Percentiles rank a stretch among this genome's conserved stretches.
Conservation (phyloP, 2,888 invertebrate genomes). For the Drosophila mulleri region DNA sequence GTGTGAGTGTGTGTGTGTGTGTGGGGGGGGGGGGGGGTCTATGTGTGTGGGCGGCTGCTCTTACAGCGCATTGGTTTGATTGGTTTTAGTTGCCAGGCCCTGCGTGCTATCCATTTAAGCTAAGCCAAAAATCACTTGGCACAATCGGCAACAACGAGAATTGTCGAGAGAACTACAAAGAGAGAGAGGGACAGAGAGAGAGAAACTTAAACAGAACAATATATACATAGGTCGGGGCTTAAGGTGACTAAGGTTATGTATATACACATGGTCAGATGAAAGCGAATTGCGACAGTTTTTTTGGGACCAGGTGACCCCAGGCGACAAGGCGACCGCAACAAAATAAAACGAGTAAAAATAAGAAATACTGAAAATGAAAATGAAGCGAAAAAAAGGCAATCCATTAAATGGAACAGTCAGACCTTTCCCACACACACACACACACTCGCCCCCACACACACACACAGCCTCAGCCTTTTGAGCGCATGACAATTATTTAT, state of each 20-base stretch:
- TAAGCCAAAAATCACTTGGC: slow-evolving; percentile 71
- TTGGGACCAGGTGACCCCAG: slow-evolving; percentile 62
- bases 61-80: slow-evolving; percentile 69
- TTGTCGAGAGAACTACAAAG: slow-evolving; percentile 5
- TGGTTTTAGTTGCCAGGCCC: slow-evolving; percentile 59
- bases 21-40: no score
- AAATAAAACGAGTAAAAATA: background rate
- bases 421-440: slow-evolving; percentile 17
- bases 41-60: slow-evolving; percentile 4
- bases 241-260: slow-evolving; percentile 12
- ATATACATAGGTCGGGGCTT: background rate
- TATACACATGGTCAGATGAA: slow-evolving; percentile 45
- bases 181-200: background rate
- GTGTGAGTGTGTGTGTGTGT: background rate
- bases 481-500: slow-evolving; percentile 52
- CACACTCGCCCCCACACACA: background rate
- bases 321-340: slow-evolving; percentile 47
- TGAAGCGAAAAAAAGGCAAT: slow-evolving; percentile 57
- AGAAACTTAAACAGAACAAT: slow-evolving; percentile 23
- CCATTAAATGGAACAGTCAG: slow-evolving; percentile 62
- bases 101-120: slow-evolving; percentile 46
- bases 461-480: slow-evolving; percentile 15
- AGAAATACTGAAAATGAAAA: background rate
- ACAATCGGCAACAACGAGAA: slow-evolving; percentile 47
- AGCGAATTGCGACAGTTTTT: slow-evolving; percentile 55